Evolutionary conservation across 2,113 vertebrate genomes (phyloP).

Genomic region (Pongo abelii): DNA sequence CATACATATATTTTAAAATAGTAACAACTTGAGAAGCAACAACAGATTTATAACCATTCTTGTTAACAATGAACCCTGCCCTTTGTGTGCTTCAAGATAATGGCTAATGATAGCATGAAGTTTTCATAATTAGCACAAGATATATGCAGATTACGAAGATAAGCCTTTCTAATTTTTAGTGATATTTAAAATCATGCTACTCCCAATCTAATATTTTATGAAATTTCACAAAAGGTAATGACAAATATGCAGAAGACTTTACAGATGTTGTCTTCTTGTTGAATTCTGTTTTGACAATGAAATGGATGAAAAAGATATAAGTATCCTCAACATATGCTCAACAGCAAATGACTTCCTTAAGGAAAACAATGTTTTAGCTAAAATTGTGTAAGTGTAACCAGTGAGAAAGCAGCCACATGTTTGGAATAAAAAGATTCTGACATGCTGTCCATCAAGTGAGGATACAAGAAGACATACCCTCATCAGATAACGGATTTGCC

Average conservation of each 20-base stretch:
- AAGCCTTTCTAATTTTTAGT: not conserved
- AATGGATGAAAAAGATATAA: not conserved
- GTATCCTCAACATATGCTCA: not conserved
- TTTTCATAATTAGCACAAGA: not conserved
- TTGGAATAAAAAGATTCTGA: not conserved
- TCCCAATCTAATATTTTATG: not conserved
- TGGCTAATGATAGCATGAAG: not conserved
- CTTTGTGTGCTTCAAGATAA: not conserved
- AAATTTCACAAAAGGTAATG: slow-evolving; percentile 8
- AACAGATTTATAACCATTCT: not conserved
- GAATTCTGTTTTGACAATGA: not conserved
- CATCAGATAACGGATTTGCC: not conserved
- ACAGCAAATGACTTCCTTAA: not conserved
- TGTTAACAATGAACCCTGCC: not conserved
- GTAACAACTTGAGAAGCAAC: not conserved
- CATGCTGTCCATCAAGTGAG: not conserved
- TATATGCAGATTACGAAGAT: not conserved
- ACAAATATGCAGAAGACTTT: not conserved
- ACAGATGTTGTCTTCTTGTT: not conserved
- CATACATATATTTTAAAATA: not conserved
- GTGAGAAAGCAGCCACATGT: not conserved
- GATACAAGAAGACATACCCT: not conserved
- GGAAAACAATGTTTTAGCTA: not conserved
- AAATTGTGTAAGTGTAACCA: not conserved
- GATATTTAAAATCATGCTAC: not conserved